Base-by-base conservation (phyloP, 2,113 vertebrate species). In the Lontra canadensis region DNA sequence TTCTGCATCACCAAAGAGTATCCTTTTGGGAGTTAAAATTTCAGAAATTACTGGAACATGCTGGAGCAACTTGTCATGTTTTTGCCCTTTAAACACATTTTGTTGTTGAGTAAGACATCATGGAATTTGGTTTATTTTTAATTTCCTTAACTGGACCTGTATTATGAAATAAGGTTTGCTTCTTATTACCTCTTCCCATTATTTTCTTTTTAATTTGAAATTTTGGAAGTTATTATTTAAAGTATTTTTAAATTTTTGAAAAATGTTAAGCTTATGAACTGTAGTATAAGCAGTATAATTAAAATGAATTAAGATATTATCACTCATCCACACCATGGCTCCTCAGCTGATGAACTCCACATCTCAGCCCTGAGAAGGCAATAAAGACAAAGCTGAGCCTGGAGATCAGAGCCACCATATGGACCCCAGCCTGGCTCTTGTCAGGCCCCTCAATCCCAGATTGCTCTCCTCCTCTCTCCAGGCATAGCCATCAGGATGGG, bases 121-220 rank as follows among this genome's bases (percentile, higher is more conserved):
- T 67, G 26, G 34, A 73, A 69, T 57, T 26, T 76, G 31, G 20
- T 65, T 96, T 83, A 59, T 74, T 42, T 94, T 85, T 42, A 47
- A 76, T 80, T 84, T 67, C 52, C 36, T 94, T 86, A 63, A 67
- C 21, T 61, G 29, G 29, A 25, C 47, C 61, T 69, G 17, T 42
- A 26, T 57, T 94, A 8, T 90, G 67, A 95, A 94, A 88, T 94
- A 12, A 76, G 14, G 5, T 78, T 76, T 93, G 34, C 14, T 74
- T 92, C 65, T 74, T 92, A 78, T 10, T 39, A 20, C 31, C 25
- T 81, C 29, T 67, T 65, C 44, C 25, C 34, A n/a, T 42, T 86
- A 13, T 13, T 13, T 31, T 84, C 57, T 44, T 23, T 63, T 63
- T 61, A 21, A 79, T 49, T 79, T 79, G 31, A 23, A 49, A 79